These are phyloP conservation scores for Theristicus caerulescens DNA, from an alignment of 2,113 vertebrate species.

Conservation along the genomic window DNA sequence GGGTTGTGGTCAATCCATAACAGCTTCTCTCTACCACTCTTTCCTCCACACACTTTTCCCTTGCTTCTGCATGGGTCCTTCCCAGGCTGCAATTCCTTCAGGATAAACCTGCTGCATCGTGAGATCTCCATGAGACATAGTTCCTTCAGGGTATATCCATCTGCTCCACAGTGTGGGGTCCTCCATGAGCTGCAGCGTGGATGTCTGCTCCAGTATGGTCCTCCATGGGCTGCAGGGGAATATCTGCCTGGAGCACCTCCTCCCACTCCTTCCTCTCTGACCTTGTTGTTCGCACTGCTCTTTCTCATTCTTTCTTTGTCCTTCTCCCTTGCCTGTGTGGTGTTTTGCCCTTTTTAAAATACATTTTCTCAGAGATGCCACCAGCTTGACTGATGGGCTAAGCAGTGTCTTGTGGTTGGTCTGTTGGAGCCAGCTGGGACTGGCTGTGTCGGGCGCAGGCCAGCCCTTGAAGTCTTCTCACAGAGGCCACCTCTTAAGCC, in stretches of 20 bases:
- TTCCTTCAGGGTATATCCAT: background rate
- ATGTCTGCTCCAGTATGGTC: background rate
- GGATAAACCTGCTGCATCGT: background rate
- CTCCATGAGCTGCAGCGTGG: background rate
- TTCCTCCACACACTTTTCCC: background rate
- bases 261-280: background rate
- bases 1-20: background rate
- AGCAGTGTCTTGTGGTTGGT: background rate
- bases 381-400: background rate
- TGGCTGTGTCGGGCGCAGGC: background rate
- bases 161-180: background rate
- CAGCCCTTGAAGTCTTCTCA: background rate
- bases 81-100: background rate
- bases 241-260: background rate
- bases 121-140: background rate
- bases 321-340: background rate
- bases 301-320: background rate
- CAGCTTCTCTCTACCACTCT: background rate
- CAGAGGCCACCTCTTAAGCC: background rate
- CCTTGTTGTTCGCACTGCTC: background rate
- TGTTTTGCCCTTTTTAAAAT: background rate
- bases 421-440: background rate
- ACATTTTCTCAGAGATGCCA: background rate
- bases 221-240: background rate
- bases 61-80: background rate